phyloP scores from a whole-genome alignment of 1,140 invertebrate species.

The Sinella curviseta region DNA sequence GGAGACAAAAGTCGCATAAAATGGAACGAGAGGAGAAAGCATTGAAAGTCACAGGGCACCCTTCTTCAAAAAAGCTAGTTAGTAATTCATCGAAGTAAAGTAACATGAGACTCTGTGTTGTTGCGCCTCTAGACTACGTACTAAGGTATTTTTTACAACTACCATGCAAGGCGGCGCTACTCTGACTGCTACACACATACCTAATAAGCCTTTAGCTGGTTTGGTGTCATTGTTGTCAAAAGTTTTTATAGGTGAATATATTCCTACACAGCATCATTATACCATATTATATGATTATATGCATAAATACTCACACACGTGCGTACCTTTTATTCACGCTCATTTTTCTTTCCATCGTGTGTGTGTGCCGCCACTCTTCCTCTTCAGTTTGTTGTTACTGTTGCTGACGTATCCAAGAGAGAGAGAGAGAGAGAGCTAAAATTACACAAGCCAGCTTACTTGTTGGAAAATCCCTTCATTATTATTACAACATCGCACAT shows the following conservation, averaged over 20 bases:
- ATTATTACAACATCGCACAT: slow-evolving; percentile 16
- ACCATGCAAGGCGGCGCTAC: neutral
- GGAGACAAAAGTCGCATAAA: neutral
- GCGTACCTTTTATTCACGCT: neutral
- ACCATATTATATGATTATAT: neutral
- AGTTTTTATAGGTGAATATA: neutral
- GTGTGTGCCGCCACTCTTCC: neutral
- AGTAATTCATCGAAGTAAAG: neutral
- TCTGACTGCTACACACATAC: too few relatives aligned
- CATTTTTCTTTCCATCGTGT: neutral
- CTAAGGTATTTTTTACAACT: too few relatives aligned
- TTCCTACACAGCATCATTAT: neutral
- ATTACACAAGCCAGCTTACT: slow-evolving; percentile 4
- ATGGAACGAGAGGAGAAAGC: neutral
- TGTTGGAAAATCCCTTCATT: slow-evolving; percentile 16
- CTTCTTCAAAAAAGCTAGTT: neutral
- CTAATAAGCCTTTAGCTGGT: neutral
- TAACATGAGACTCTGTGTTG: neutral
- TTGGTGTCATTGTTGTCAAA: neutral
- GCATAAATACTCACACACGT: neutral
- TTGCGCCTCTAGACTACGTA: neutral
- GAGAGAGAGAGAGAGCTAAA: too few relatives aligned
- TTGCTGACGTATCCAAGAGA: neutral
- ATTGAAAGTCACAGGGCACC: neutral
- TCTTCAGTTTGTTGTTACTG: neutral